These are phyloP conservation scores for Caenorhabditis afra DNA, from an alignment of 2,888 invertebrate genomes.

Conservation along the genomic window DNA sequence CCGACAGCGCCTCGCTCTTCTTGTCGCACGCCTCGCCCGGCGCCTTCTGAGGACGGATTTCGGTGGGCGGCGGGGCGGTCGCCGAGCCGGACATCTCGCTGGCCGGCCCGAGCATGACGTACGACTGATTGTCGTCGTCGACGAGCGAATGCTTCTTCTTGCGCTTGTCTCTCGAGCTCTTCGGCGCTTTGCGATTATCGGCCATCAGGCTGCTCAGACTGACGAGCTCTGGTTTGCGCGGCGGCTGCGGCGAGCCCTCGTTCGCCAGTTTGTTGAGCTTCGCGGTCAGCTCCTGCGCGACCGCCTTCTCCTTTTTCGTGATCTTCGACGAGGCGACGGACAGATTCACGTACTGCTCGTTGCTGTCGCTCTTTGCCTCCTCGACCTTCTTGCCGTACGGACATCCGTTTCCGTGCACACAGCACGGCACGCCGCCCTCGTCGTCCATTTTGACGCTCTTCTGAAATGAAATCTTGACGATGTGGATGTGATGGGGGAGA, in stretches of 20 bases:
- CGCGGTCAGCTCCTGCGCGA: slow-evolving; percentile 19
- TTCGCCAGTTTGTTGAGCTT: slow-evolving; percentile 28
- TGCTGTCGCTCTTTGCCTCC: slow-evolving; percentile 40
- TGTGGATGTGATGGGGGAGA: not conserved
- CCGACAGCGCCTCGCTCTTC: slow-evolving; percentile 11
- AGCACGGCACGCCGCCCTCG: slow-evolving; percentile 29
- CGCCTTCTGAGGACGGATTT: not conserved
- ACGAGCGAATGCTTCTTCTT: slow-evolving; percentile 13
- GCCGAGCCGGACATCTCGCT: not conserved
- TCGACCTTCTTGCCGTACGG: not conserved
- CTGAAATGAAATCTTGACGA: slow-evolving; percentile 6
- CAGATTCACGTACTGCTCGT: slow-evolving; percentile 57
- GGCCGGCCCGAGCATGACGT: slow-evolving; percentile 16
- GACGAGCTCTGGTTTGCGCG: slow-evolving; percentile 23
- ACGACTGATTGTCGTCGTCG: slow-evolving; percentile 32
- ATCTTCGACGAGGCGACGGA: not conserved
- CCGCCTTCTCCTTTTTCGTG: slow-evolving; percentile 13
- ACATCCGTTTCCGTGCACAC: slow-evolving; percentile 41
- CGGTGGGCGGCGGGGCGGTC: not conserved
- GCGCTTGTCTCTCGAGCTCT: slow-evolving; percentile 12
- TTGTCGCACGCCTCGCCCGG: not conserved
- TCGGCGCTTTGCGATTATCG: slow-evolving; percentile 10
- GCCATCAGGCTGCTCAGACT: slow-evolving; percentile 26
- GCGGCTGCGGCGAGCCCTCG: not conserved
- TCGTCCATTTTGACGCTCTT: slow-evolving; percentile 5